These are phyloP conservation scores for Linyphia triangularis DNA, from an alignment of 2,888 invertebrate genomes.

Conservation along the genomic window DNA sequence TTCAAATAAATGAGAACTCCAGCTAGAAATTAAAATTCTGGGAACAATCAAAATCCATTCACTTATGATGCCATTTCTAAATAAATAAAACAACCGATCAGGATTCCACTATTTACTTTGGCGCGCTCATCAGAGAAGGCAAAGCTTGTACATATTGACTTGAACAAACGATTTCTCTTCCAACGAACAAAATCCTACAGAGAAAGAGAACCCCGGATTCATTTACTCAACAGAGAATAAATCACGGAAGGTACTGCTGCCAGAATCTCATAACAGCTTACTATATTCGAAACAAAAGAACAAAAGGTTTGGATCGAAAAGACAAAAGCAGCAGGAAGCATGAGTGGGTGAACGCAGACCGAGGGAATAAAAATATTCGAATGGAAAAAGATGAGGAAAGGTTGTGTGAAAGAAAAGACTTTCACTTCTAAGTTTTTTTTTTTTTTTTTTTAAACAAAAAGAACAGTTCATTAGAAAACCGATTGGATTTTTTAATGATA, in stretches of 20 bases:
- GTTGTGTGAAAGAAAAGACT: background rate
- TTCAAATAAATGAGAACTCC: too few species aligned
- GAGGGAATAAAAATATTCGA: background rate
- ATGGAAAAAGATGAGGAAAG: background rate
- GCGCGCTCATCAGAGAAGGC: too few species aligned
- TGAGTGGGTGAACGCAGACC: constrained; percentile 36
- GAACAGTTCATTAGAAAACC: too few species aligned
- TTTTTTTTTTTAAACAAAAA: too few species aligned
- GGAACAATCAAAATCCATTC: background rate
- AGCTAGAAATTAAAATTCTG: background rate
- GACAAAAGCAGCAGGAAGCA: constrained; percentile 46
- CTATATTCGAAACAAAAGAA: constrained; percentile 44
- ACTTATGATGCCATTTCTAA: background rate
- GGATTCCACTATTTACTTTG: background rate
- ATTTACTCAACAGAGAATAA: constrained; percentile 25
- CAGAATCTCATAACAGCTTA: background rate
- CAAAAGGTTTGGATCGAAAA: constrained; percentile 11
- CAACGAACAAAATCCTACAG: background rate
- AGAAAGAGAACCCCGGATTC: constrained; percentile 14
- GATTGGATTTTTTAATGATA: background rate
- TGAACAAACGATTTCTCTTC: background rate
- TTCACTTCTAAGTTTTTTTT: background rate
- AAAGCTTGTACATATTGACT: too few species aligned
- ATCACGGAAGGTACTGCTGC: background rate
- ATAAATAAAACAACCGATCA: background rate